Conservation (phyloP, 2,113 vertebrate species). For the Cephalophus harveyi region DNA sequence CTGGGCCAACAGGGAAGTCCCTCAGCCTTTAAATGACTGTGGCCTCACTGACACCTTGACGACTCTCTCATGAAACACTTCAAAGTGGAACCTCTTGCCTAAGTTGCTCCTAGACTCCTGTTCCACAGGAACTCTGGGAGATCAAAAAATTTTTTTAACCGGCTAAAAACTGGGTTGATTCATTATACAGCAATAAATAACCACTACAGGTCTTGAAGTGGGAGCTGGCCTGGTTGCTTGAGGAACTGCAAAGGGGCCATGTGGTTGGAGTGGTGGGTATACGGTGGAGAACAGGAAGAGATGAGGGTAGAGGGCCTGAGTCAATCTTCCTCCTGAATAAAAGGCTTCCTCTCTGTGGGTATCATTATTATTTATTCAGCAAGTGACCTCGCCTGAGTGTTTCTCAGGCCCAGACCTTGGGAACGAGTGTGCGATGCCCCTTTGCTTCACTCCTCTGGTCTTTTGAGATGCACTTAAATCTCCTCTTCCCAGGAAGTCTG, state of each 20-base stretch:
- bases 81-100: not conserved
- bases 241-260: not conserved
- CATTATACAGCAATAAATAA: not conserved
- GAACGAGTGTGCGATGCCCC: conserved; percentile 7
- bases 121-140: not conserved
- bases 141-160: not conserved
- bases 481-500: conserved; percentile 56
- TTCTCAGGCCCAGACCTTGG: conserved; percentile 65
- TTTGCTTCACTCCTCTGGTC: conserved; percentile 3
- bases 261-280: not conserved
- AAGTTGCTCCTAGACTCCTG: not conserved
- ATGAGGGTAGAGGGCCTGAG: not conserved
- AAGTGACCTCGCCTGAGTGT: conserved; percentile 17
- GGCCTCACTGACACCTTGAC: not conserved
- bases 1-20: not conserved
- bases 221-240: not conserved
- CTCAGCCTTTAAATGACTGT: not conserved
- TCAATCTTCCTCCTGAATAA: conserved; percentile 25
- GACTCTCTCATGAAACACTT: not conserved
- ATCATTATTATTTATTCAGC: conserved; percentile 40
- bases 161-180: not conserved
- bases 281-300: not conserved
- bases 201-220: not conserved
- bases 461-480: conserved; percentile 47
- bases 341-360: conserved; percentile 25